Evolutionary conservation across 2,888 invertebrate species (phyloP), one percentile per base, ranked within the genome.

Genomic region (Isoperla grammatica): DNA sequence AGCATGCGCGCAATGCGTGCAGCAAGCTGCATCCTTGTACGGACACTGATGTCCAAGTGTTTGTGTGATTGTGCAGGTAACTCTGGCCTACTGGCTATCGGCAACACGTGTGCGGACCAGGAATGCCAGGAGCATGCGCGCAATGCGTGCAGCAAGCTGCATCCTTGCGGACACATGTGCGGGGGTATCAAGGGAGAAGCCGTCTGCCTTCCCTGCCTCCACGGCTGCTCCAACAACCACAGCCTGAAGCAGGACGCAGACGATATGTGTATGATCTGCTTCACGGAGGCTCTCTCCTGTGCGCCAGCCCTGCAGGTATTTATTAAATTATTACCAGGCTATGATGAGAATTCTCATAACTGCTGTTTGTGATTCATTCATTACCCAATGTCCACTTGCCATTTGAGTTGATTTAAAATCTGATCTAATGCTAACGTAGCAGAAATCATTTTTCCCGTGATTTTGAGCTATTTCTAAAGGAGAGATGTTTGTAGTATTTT

Each of bases 191-290:
- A 83, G 20, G 86, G 86, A 65, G 97, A 98, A 75, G 68, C 70
- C 11, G 75, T 76, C 55, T 98, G 97, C 71, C 76, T 97, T 67
- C 95, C 96, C 1, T 98, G 98, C 71, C 78, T 98, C 65, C 87
- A 89, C 68, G 88, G 95, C 2, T 96, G 96, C 71, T 76, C 76
- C 4, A 55, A 75, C 5, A 78, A 80, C 58, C 59, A 64, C 1
- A 61, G 65, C 5, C 78, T 97, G 55, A 87, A 92, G 13, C 98
- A 98, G 75, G 98, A 98, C 74, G 94, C 94, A 0, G 98, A 98
- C 70, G 98, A 98, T 73, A 95, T 98, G 94, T 98, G 98, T 76
- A 97, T 98, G 93, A 94, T 98, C 68, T 98, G 98, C 74, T 98
- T 98, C 76, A 95, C 95, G 0, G 98, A 98, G 73, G 95, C 97